Percentiles rank a stretch among this genome's conserved stretches.
These are phyloP conservation scores for Hipposideros armiger DNA, from an alignment of 2,113 vertebrate genomes.

Conservation along the genomic window DNA sequence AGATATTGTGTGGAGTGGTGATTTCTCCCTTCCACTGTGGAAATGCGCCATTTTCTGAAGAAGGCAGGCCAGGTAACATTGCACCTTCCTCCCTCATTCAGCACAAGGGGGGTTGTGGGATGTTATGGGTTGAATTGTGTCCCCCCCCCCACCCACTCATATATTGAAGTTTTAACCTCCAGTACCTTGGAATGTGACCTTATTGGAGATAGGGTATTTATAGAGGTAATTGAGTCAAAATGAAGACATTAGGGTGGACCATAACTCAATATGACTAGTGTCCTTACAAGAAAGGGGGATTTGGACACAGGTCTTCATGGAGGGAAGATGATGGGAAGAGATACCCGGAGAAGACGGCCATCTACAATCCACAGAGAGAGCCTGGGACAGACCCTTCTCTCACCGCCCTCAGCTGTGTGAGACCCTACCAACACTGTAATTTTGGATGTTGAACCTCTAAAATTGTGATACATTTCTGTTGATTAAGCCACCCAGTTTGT, in stretches of 20 bases:
- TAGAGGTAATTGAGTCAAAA: background rate
- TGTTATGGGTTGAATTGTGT: background rate
- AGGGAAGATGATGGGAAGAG: background rate
- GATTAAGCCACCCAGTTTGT: background rate
- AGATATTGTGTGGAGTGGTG: no score
- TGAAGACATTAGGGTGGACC: background rate
- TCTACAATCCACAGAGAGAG: rapidly evolving
- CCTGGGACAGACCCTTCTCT: background rate
- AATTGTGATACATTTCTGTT: background rate
- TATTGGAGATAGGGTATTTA: background rate
- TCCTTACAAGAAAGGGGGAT: background rate
- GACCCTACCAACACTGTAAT: background rate
- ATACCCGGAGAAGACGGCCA: background rate
- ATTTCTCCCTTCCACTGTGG: background rate
- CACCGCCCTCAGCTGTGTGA: background rate
- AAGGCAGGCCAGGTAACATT: background rate
- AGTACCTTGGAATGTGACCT: background rate
- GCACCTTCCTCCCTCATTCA: background rate
- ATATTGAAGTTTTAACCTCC: background rate
- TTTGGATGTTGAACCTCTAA: background rate
- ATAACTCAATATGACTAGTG: background rate
- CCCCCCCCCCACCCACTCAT: background rate
- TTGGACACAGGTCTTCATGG: background rate
- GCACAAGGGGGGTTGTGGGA: background rate
- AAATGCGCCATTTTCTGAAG: background rate